A percentile compares a stretch with the other conserved stretches of the same genome.
phyloP scores from a whole-genome alignment of 2,797 vertebrate species.

The Tadarida brasiliensis region DNA sequence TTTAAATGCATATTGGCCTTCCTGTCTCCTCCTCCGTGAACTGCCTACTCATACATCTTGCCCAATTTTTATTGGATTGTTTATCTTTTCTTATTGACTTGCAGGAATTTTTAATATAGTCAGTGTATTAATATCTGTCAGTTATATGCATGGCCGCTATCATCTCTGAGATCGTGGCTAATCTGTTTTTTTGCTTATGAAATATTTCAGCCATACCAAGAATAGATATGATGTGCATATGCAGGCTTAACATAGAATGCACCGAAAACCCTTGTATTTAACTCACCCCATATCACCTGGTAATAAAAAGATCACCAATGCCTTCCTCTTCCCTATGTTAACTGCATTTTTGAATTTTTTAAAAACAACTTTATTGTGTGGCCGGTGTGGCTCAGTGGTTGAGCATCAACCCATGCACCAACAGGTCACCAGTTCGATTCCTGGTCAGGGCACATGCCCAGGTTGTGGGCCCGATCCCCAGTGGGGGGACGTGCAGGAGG shows the following conservation, averaged over 20 bases:
- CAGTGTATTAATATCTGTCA: not conserved
- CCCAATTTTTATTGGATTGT: not conserved
- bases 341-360: not conserved
- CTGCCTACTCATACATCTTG: too few relatives aligned
- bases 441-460: too few relatives aligned
- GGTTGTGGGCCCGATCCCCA: too few relatives aligned
- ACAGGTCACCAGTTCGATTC: too few relatives aligned
- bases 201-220: not conserved
- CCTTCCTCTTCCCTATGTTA: not conserved
- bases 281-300: not conserved
- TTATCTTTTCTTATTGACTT: constrained; percentile 44
- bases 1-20: not conserved
- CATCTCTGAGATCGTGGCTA: not conserved
- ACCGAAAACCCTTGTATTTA: not conserved
- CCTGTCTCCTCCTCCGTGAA: not conserved
- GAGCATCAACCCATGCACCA: too few relatives aligned
- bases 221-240: not conserved
- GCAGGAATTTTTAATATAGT: not conserved
- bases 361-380: not conserved
- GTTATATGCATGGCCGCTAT: not conserved
- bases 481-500: too few relatives aligned
- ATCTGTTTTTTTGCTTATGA: constrained; percentile 15
- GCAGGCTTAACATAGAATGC: not conserved
- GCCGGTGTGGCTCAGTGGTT: too few relatives aligned
- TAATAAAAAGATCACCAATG: not conserved